Conservation (phyloP, 2,797 vertebrate species). For the Cuculus canorus region DNA sequence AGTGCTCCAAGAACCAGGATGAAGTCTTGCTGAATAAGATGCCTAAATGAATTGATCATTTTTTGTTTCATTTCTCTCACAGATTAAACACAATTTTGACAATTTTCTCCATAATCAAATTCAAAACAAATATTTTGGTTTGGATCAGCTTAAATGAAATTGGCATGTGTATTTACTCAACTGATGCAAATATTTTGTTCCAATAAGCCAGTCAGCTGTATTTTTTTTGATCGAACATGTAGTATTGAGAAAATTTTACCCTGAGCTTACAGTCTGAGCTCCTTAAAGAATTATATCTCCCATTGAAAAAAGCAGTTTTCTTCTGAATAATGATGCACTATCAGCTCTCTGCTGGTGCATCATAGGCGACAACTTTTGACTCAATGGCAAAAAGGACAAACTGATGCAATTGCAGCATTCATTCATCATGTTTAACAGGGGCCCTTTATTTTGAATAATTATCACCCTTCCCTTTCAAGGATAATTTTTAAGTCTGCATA, state of each 20-base stretch:
- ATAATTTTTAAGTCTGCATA: background rate
- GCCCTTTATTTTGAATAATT: background rate
- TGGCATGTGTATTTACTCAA: background rate
- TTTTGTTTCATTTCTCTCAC: background rate
- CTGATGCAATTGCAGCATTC: background rate
- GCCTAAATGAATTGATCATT: background rate
- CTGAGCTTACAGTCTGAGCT: background rate
- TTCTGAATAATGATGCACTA: background rate
- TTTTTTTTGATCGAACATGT: background rate
- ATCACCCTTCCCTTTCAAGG: background rate
- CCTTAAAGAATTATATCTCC: background rate
- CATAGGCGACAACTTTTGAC: background rate
- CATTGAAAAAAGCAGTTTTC: background rate
- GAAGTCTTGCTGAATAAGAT: background rate
- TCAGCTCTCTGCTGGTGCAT: background rate
- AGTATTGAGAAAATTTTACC: background rate
- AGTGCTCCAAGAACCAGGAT: background rate
- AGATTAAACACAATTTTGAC: background rate
- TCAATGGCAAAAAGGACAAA: background rate
- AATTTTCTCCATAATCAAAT: background rate
- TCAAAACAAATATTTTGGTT: background rate
- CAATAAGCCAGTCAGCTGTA: background rate
- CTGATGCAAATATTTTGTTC: background rate
- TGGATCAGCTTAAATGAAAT: background rate
- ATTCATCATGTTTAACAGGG: background rate